Evolutionary conservation across 2,888 invertebrate species (phyloP).

Genomic region (Platycheirus albimanus): DNA sequence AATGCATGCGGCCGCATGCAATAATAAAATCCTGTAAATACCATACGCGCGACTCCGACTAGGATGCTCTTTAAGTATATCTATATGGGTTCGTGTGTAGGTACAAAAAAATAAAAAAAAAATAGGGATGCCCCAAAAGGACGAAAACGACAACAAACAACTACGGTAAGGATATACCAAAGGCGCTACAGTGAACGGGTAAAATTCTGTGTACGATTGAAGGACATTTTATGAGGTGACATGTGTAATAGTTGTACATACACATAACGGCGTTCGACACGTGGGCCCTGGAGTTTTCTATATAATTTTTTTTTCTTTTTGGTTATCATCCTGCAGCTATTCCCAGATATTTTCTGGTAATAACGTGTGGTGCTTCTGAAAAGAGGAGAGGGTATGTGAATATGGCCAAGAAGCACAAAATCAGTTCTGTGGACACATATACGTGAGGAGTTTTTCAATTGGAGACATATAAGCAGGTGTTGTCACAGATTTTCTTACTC

Average conservation of each 20-base stretch:
- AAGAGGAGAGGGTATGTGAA: not conserved
- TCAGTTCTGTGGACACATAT: conserved; percentile 66
- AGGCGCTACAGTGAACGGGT: conserved; percentile 16
- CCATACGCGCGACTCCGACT: conserved; percentile 49
- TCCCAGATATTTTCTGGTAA: conserved; percentile 56
- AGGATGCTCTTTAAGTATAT: conserved; percentile 36
- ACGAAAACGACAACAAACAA: conserved; percentile 3
- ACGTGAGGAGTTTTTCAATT: conserved; percentile 72
- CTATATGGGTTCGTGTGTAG: conserved; percentile 2
- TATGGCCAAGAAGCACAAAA: conserved; percentile 49
- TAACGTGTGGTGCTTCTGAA: conserved; percentile 31
- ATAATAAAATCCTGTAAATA: conserved; percentile 71
- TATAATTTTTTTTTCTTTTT: conserved; percentile 20
- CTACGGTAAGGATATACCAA: not conserved
- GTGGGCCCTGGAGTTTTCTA: conserved; percentile 42
- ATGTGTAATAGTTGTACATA: conserved; percentile 60
- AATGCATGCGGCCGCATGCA: conserved; percentile 71
- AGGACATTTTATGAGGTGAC: conserved; percentile 69
- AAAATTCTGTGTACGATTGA: conserved; percentile 55
- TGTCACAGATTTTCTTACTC: conserved; percentile 61
- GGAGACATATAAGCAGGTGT: conserved; percentile 71
- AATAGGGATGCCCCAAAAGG: conserved; percentile 6
- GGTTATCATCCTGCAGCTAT: conserved; percentile 41
- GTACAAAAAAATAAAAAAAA: too few species aligned
- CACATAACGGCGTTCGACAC: conserved; percentile 23